These are phyloP conservation scores for Vireo altiloquus DNA, from an alignment of 2,113 vertebrate species.

Conservation along the genomic window DNA sequence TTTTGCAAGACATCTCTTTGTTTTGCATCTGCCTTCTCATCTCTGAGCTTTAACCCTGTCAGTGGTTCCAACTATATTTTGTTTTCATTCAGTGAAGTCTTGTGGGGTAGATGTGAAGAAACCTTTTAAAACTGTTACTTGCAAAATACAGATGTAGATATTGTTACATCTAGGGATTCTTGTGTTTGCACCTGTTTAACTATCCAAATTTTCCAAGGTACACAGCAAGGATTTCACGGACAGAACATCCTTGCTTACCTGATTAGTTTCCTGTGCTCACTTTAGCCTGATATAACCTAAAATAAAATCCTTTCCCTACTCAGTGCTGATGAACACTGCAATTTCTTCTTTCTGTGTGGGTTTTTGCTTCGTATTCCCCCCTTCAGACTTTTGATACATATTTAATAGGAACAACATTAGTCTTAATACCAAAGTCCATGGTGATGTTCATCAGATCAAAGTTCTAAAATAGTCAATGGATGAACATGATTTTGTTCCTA, in stretches of 20 bases:
- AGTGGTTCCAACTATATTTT: background rate
- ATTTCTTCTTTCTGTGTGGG: background rate
- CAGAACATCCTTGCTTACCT: background rate
- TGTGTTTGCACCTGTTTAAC: background rate
- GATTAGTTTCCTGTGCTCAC: background rate
- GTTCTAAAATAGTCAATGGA: background rate
- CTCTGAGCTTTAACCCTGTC: background rate
- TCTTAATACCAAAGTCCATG: background rate
- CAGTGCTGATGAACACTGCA: background rate
- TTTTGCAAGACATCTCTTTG: background rate
- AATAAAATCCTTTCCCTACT: background rate
- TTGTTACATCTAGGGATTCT: background rate
- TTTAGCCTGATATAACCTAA: background rate
- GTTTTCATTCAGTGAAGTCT: background rate
- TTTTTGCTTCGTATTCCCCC: background rate
- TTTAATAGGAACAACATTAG: slow-evolving; percentile 1
- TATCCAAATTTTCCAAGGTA: background rate
- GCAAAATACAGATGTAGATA: background rate
- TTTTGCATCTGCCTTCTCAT: background rate
- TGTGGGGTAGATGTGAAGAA: background rate
- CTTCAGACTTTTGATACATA: background rate
- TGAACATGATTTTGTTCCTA: slow-evolving; percentile 18
- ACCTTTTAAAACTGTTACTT: background rate
- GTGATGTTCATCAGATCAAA: slow-evolving; percentile 11
- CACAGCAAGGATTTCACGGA: background rate